Conservation (phyloP, 2,113 vertebrate species). For the Mola mola region DNA sequence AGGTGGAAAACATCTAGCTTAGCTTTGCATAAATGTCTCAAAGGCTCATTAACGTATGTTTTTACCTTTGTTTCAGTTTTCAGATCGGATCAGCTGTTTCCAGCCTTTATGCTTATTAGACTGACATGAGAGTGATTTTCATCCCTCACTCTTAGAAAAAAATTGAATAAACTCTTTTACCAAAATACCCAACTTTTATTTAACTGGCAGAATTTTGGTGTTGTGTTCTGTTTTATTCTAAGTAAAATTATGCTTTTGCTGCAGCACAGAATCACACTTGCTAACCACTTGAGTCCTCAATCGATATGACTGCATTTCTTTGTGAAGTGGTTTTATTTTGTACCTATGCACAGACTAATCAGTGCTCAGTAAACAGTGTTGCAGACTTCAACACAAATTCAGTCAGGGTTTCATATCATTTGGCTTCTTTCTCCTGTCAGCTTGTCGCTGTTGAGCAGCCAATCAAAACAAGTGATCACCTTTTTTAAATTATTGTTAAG, state of each 20-base stretch:
- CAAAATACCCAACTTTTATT: not conserved
- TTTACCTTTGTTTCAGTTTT: not conserved
- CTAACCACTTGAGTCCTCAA: too few species aligned
- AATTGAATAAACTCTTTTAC: not conserved
- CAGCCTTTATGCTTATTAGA: not conserved
- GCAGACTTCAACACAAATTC: not conserved
- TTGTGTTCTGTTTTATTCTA: too few species aligned
- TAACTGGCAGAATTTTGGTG: too few species aligned
- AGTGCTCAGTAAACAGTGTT: too few species aligned
- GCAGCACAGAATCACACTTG: too few species aligned
- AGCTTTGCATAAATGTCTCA: not conserved
- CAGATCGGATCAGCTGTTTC: not conserved
- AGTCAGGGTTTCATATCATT: not conserved
- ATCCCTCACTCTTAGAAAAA: too few species aligned
- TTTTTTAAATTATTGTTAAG: not conserved
- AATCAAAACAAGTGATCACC: not conserved
- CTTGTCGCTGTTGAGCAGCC: slow-evolving; percentile 1
- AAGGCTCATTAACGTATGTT: not conserved
- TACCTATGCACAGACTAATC: not conserved
- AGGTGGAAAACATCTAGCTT: not conserved
- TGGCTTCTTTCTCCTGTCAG: not conserved
- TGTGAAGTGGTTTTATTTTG: not conserved
- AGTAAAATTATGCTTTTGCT: too few species aligned
- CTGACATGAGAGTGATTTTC: too few species aligned
- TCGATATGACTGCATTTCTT: too few species aligned